Conservation (phyloP, 2,888 invertebrate genomes). For the Drosophila vallismaia region DNA sequence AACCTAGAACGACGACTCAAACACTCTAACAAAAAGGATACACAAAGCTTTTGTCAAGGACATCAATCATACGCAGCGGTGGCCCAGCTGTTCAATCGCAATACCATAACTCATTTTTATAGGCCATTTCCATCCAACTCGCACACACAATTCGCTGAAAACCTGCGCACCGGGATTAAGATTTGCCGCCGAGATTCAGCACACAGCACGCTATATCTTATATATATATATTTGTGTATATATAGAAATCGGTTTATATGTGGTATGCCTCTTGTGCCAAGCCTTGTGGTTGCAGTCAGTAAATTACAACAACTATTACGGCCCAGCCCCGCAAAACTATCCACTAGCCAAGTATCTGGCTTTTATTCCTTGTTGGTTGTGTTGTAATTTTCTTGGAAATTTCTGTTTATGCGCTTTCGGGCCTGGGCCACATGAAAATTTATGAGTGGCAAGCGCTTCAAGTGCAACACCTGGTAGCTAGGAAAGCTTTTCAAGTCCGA, state of each 20-base stretch:
- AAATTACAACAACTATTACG: conserved; percentile 81
- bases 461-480: conserved; percentile 76
- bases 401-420: conserved; percentile 69
- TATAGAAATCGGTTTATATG: neutral
- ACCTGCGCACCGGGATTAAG: conserved; percentile 81
- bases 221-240: neutral
- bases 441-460: conserved; percentile 66
- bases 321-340: conserved; percentile 29
- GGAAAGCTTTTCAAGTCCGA: conserved; percentile 27
- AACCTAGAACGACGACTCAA: neutral
- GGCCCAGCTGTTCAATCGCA: conserved; percentile 80
- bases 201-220: conserved; percentile 41
- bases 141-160: conserved; percentile 76
- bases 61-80: conserved; percentile 81
- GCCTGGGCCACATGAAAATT: conserved; percentile 62
- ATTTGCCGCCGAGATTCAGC: conserved; percentile 75
- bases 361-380: conserved; percentile 55
- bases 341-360: conserved; percentile 1
- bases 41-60: conserved; percentile 27
- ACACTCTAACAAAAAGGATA: neutral
- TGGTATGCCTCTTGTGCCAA: neutral
- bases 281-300: conserved; percentile 62
- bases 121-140: conserved; percentile 63
- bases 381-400: conserved; percentile 81
- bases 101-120: conserved; percentile 79